Evolutionary conservation across 1,140 invertebrate species (phyloP), one percentile per base, ranked within the genome.

Genomic region (Limonius californicus): DNA sequence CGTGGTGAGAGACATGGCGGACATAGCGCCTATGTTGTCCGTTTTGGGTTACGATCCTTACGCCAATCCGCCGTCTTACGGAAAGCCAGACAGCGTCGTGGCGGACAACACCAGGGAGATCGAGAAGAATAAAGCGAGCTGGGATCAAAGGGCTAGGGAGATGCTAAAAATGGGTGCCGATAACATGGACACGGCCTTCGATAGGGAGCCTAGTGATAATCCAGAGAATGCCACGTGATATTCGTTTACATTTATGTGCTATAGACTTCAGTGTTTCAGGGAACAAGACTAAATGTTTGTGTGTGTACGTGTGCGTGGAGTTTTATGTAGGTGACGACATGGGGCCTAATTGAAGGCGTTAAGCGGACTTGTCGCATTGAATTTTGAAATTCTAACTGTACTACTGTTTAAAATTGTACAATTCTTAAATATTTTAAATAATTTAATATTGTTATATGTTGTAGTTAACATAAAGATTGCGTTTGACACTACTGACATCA

Each of bases 41-140:
- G 85, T 88, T 53, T 83, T 98, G 47, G 95, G 95, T 55, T 98
- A 98, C 79, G 93, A 97, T 84, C 94, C 95, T 20, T 87, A 90
- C 73, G 89, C 89, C 68, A 97, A 97, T 83, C 94, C 94, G 54
- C 96, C 96, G 35, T 85, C 89, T 73, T 99, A 98, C 80, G 92
- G 92, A 56, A 84, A 88, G 66, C 90, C 94, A 21, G 94, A 96
- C 77, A 82, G 84, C 57, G 83, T 88, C 74, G 91, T 95, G 53
- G 85, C 89, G 66, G 85, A 91, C 69, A 94, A 95, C 78, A 95
- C 91, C 18, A 58, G 77, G 18, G 70, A 81, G 73, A 75, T 83
- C 63, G 80, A 80, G 72, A 76, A 78, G 61, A 80, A 83, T 68
- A 79, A 80, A 66, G 77, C 78, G 63, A 71, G 79, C 47, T 83